Evolutionary conservation across 2,797 vertebrate genomes (phyloP), one percentile per base, ranked within the genome.

Genomic region (Acanthis flammea): DNA sequence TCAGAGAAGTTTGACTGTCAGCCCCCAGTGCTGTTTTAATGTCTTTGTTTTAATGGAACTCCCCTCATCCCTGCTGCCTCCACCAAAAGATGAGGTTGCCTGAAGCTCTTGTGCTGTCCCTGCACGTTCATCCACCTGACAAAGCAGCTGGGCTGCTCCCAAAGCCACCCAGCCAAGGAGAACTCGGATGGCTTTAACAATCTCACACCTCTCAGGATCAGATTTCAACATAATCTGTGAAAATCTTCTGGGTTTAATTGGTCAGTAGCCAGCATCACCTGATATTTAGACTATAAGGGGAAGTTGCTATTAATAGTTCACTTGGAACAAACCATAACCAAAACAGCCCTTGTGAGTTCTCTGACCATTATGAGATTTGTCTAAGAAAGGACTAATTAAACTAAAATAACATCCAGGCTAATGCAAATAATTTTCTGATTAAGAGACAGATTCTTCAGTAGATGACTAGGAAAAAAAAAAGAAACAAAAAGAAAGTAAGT

Each of bases 81-180:
- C 45, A 19, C 9, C 19, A n/a, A 42, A 61, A 25, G 9, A 12
- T 0, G 2, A 19, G 27, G 12, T 4, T 54, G 10, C 18, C 37
- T 71, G 16, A 21, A 86, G 27, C 33, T 28, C 48, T 6, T 14
- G 31, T 28, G 31, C 24, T 28, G 30, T 23, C 35, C 50, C 33
- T 72, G 50, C 14, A 4, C 12, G 2, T 44, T 57, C 41, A 21
- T 37, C 61, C 41, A 11, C 19, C 7, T 1, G 28, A 47, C 6
- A 58, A 74, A 72, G 9, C 9, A 37, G 14, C 31, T 6, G 23
- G 50, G 39, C 24, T 35, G 1, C 44, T 47, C 66, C 51, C 44
- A 71, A 9, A 0, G 42, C 21, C 50, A 16, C 12, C 4, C 35
- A 58, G 24, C 6, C 3, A 0, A 19, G 35, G 35, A 27, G 57